Evolutionary conservation across 2,113 vertebrate genomes (phyloP), one percentile per base, ranked within the genome.

Genomic region (Carassius auratus): DNA sequence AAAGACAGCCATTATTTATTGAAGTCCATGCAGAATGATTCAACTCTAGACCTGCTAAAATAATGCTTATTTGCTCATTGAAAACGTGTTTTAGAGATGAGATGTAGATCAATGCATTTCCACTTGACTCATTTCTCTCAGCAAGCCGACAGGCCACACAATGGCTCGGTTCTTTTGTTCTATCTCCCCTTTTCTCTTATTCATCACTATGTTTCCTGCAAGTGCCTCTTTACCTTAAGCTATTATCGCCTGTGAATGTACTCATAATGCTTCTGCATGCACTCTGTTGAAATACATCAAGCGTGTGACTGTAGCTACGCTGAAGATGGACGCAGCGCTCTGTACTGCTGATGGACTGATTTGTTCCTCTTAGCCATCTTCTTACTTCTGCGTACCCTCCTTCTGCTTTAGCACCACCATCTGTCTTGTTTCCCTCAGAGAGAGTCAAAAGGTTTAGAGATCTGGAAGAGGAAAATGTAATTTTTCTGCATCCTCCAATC

Each of bases 41-140:
- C 19, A 61, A 77, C 42, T 73, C 85, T 52, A 84, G 82, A 71
- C 88, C 88, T 84, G 89, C 81, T 89, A 83, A 90, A 92, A 93
- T 92, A 89, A 93, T 87, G 76, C 90, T 86, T 93, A 92, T 93
- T 93, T 93, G 90, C 92, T 91, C 90, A 91, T 87, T 85, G 80
- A 88, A 91, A 90, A 92, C 91, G 91, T 91, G 91, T 92, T 92
- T 92, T 90, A 89, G 91, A 91, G 92, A 93, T 93, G 90, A 90
- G 91, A 93, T 89, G 88, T 88, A 92, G 92, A 93, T 92, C 89
- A 14, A 91, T 92, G 89, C 91, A 89, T 90, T 84, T 42, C 9
- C 64, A 82, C 80, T 82, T 69, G 80, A 82, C 80, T 82, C 80
- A 69, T 82, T 69, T 82, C 19, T 68, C 38, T 82, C 80, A 82